A percentile compares a stretch with the other conserved stretches of the same genome.
These are phyloP conservation scores for Coelinius sp. DNA, from an alignment of 2,888 invertebrate genomes.

Conservation along the genomic window DNA sequence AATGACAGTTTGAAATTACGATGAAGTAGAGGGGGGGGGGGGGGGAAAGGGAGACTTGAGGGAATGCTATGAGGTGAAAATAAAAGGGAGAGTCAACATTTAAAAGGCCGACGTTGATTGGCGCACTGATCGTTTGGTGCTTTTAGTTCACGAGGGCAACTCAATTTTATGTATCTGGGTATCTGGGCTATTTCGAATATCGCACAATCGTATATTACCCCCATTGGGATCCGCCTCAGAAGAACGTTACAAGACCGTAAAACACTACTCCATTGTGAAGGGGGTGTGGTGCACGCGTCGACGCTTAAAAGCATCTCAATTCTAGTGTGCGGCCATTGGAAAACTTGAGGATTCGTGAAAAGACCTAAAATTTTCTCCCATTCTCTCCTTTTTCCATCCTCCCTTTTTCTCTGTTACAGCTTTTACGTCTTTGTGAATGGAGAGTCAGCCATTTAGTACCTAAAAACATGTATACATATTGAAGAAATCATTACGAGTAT, in stretches of 20 bases:
- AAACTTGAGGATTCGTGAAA: slow-evolving; percentile 8
- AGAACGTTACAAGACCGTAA: slow-evolving; percentile 43
- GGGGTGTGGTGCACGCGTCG: slow-evolving; percentile 18
- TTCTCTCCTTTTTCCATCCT: neutral
- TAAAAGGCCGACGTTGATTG: slow-evolving; percentile 53
- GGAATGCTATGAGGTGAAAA: neutral
- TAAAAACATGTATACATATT: neutral
- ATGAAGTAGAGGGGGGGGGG: neutral
- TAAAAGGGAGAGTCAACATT: slow-evolving; percentile 32
- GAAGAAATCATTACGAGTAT: neutral
- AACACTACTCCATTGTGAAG: slow-evolving; percentile 18
- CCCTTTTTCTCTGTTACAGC: neutral
- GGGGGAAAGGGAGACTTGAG: neutral
- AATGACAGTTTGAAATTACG: neutral
- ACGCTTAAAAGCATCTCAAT: slow-evolving; percentile 20
- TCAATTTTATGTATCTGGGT: slow-evolving; percentile 31
- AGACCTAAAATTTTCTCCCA: slow-evolving; percentile 14
- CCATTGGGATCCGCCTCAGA: slow-evolving; percentile 11
- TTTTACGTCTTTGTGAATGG: neutral
- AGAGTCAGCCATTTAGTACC: slow-evolving; percentile 9
- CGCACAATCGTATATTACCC: slow-evolving; percentile 31
- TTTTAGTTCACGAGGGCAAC: slow-evolving; percentile 30
- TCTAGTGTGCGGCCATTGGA: slow-evolving; percentile 12
- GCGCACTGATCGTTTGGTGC: slow-evolving; percentile 46
- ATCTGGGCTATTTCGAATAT: slow-evolving; percentile 38